Conservation (phyloP, 2,888 invertebrate genomes). For the Folsomia manolachei region DNA sequence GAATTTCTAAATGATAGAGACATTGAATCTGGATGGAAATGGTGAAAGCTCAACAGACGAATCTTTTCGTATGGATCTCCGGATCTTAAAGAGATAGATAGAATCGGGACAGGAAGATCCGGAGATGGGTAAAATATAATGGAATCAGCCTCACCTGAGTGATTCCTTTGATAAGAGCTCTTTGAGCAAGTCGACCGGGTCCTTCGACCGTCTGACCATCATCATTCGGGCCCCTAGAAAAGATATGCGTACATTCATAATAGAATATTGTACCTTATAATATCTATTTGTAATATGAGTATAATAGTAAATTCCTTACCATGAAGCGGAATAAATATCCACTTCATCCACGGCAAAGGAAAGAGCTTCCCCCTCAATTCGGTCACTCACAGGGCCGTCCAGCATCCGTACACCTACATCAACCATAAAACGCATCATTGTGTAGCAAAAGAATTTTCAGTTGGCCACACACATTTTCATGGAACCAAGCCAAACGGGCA, state of each 20-base stretch:
- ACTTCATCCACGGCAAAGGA: constrained; percentile 71
- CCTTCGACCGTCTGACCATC: constrained; percentile 85
- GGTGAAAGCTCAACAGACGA: no score
- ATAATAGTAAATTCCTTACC: no score
- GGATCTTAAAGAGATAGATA: no score
- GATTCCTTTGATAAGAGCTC: constrained; percentile 74
- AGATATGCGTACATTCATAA: no score
- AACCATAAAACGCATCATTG: no score
- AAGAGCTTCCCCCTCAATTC: constrained; percentile 80
- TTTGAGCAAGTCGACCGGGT: constrained; percentile 73
- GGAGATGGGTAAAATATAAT: constrained; percentile 7
- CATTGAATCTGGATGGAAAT: no score
- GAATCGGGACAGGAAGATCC: no score
- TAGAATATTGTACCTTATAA: background rate
- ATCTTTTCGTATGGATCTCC: no score
- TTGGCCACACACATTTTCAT: no score
- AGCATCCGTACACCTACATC: constrained; percentile 73
- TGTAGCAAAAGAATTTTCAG: no score
- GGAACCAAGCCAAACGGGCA: no score
- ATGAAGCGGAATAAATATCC: constrained; percentile 89
- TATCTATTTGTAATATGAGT: background rate
- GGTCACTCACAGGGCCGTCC: constrained; percentile 81
- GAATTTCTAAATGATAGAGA: no score
- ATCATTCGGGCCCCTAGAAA: constrained; percentile 89
- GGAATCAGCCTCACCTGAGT: constrained; percentile 60